Evolutionary conservation across 2,797 vertebrate species (phyloP), one percentile per base, ranked within the genome.

Genomic region (Sardinella longiceps): DNA sequence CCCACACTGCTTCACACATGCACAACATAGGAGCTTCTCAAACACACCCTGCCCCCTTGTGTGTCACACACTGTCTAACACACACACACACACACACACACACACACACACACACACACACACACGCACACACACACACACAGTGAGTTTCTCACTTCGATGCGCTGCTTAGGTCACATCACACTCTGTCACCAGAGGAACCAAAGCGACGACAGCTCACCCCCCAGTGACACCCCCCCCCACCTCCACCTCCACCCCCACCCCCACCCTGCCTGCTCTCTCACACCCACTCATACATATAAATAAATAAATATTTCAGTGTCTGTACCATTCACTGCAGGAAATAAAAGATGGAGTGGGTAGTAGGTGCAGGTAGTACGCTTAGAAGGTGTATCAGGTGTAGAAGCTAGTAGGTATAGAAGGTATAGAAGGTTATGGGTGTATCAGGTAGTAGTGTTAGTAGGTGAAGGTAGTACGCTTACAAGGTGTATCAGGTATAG

Each of bases 121-220:
- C 23, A 63, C 58, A 28, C 58, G 10, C n/a, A 63, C 93, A 93
- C 92, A 94, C 93, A 88, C 93, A 89, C 92, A 93, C 92, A 91
- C 93, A 91, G 90, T 89, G 89, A 91, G 91, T 93, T 94, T 94
- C 94, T 93, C 93, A 93, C 93, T 92, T 91, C 91, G 90, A 87
- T 90, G 87, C 82, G 88, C 87, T 84, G 88, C 88, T 91, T 80
- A 85, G 91, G 91, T 90, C 91, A 91, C 88, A 88, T 89, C 90
- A 90, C 89, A 89, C 82, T 90, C 91, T 88, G 91, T 93, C 90
- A 89, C 80, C 87, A 84, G 43, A 89, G 90, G 88, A 90, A 46
- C 51, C 30, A 30, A 50, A 53, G 7, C 25, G 46, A 11, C 2
- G 28, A 25, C 15, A 28, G 25, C 60, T 63, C 60, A 63, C 20